Base-by-base conservation (phyloP, 1,140 invertebrate genomes). In the Ruditapes philippinarum region DNA sequence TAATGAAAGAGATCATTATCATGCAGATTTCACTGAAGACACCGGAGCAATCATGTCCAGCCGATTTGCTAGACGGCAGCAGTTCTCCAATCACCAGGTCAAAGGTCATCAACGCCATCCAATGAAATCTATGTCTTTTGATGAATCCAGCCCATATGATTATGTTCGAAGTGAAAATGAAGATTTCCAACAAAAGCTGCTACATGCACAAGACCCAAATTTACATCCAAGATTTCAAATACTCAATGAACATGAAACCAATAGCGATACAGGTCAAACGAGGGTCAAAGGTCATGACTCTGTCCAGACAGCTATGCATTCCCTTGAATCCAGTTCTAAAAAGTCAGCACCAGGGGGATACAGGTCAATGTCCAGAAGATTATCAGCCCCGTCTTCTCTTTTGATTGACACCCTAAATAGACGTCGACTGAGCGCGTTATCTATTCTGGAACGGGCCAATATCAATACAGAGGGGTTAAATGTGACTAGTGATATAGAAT, bases 91-190 rank as follows among this genome's bases (percentile, higher is more conserved):
- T 40, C 31, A n/a, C 14, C 33, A 14, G 12, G n/a, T 36, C 9
- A 85, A 54, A 36, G 28, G 33, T n/a, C n/a, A 25, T 25, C 31
- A 38, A 17, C 36, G 38, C 7, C 49, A 28, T 17, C 84, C 74
- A 0, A 54, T 45, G 54, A 88, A 88, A 33, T 88, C 85, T 38
- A 78, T 80, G 74, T 88, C 85, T 12, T 88, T 88, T 70, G 85
- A 88, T 65, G 36, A 25, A n/a, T 38, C 31, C 0, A 80, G 85
- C 36, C 60, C 74, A 38, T 88, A 79, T 28, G n/a, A 60, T 36
- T 68, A 68, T 31, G 70, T 68, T 25, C 65, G 22, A 42, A 88
- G 42, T 38, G 74, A 79, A 80, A 78, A 68, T 31, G 38, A 80
- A 11, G 36, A 73, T 22, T n/a, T 78, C 42, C 22, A 42, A 17